Evolutionary conservation across 2,113 vertebrate species (phyloP).

Genomic region (Cephalophus harveyi): DNA sequence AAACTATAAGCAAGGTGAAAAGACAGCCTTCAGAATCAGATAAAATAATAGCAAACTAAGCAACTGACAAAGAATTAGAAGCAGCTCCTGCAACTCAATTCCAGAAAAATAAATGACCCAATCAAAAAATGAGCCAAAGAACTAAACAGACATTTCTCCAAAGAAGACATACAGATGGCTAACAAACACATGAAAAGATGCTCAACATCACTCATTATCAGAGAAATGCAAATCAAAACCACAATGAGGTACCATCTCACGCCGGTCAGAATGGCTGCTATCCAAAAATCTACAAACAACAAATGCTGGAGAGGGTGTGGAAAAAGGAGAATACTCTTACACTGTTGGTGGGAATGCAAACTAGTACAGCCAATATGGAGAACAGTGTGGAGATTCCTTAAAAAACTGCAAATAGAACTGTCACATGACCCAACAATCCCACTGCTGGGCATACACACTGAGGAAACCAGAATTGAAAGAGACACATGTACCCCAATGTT

Average conservation of each 20-base stretch:
- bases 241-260: background rate
- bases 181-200: background rate
- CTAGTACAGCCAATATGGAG: background rate
- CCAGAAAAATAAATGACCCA: background rate
- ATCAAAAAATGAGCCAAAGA: background rate
- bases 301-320: background rate
- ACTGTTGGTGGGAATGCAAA: background rate
- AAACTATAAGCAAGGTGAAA: background rate
- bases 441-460: background rate
- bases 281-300: background rate
- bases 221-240: background rate
- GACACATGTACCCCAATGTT: background rate
- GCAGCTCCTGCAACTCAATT: background rate
- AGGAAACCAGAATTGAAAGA: background rate
- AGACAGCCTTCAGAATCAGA: background rate
- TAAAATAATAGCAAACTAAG: background rate
- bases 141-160: background rate
- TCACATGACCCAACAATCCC: background rate
- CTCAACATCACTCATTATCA: background rate
- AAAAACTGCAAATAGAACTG: background rate
- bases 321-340: background rate
- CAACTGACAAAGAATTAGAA: background rate
- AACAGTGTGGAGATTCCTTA: background rate
- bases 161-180: background rate
- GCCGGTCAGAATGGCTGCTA: rapidly evolving